Evolutionary conservation across 2,888 invertebrate genomes (phyloP).

Genomic region (Plemyria rubiginata): DNA sequence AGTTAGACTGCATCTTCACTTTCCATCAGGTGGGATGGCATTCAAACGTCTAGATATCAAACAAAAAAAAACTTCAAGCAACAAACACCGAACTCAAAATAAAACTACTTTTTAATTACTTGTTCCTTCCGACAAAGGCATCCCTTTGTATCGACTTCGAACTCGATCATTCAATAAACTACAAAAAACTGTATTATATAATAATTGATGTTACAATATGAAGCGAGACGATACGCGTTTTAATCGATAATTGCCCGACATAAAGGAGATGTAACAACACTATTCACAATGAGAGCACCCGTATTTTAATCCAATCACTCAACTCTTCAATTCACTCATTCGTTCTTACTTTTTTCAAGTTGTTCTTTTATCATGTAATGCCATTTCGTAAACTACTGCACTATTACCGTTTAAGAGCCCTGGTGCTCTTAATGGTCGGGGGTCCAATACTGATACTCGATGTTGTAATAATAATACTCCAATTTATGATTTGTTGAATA

Average conservation of each 20-base stretch:
- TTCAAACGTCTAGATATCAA: background rate
- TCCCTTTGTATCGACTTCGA: slow-evolving; percentile 19
- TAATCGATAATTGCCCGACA: slow-evolving; percentile 55
- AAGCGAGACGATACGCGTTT: slow-evolving; percentile 40
- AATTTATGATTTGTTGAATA: no score
- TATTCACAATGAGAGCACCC: slow-evolving; percentile 49
- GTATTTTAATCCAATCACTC: background rate
- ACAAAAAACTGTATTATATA: slow-evolving; percentile 51
- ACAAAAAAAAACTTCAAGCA: background rate
- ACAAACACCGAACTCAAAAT: slow-evolving; percentile 6
- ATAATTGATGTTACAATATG: slow-evolving; percentile 55
- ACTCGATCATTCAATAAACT: slow-evolving; percentile 46
- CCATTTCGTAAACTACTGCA: no score
- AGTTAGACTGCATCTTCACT: no score
- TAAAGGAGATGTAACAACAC: slow-evolving; percentile 62
- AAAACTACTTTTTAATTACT: slow-evolving; percentile 33
- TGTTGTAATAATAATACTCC: no score
- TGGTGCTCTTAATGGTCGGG: no score
- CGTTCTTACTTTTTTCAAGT: no score
- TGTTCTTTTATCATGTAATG: no score
- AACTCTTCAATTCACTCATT: no score
- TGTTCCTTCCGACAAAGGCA: slow-evolving; percentile 18
- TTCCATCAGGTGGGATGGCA: no score
- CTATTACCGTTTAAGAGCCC: no score
- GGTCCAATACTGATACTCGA: no score